Evolutionary conservation across 2,113 vertebrate genomes (phyloP), one percentile per base, ranked within the genome.

Genomic region (Pontoporia blainvillei): DNA sequence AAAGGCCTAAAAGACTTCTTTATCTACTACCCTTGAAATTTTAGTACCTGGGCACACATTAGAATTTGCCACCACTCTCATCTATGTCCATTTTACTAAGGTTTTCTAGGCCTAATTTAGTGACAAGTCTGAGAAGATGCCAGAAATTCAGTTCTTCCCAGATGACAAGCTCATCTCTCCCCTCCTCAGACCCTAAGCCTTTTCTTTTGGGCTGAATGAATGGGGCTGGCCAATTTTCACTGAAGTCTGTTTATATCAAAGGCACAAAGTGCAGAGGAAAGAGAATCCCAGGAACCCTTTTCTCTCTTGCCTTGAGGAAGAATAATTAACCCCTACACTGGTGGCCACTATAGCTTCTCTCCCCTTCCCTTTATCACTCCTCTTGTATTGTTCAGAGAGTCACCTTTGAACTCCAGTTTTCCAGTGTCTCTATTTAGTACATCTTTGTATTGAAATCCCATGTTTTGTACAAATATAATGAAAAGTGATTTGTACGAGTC

Each of bases 391-490:
- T 87, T 86, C 39, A 88, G 10, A 86, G 64, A 85, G n/a, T 72
- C 2, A 76, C 27, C 15, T 44, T 39, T 73, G 36, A 97, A 41
- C 8, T 39, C 15, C 18, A 20, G 41, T n/a, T 84, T 81, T 52
- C 27, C 39, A 66, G 3, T 31, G 3, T 41, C 54, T 41, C 21
- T 62, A 17, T 61, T 79, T 69, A 59, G 14, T 34, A 36, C 4
- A 75, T 39, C 7, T 44, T 94, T 95, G 11, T 25, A 73, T 29
- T 91, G 15, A 62, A 95, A 93, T 59, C 1, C 1, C 72, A 67
- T 27, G 15, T 17, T 57, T 88, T 85, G 89, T 57, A 66, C 10
- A 91, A 95, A 97, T 91, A 46, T 54, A 76, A 94, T 67, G 34
- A 54, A 66, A 94, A 66, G 0, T 36, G 1, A 1, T 94, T 75